Base-by-base conservation (phyloP, 2,113 vertebrate species). In the Trochalopteron elliotii region DNA sequence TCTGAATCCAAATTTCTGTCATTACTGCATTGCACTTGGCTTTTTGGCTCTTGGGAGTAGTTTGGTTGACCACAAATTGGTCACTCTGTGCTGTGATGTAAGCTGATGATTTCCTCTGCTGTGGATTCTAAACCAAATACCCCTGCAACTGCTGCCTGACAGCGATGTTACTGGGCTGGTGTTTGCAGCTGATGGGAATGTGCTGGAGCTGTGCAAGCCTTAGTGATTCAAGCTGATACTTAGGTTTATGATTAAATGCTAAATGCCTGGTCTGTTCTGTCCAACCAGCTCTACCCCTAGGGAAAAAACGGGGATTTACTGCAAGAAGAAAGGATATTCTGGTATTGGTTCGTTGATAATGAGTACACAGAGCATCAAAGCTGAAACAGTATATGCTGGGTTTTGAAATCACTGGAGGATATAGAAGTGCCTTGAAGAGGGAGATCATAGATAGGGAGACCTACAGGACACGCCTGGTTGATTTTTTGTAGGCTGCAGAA, bases 1-100 rank as follows among this genome's bases (percentile, higher is more conserved):
- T 93, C 49, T 42, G 49, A 84, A 44, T 75, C 64, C 80, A 60
- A 25, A 47, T 93, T 94, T 75, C 80, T 12, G 4, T 59, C 27
- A 7, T 91, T 68, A 33, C 74, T 89, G 21, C 64, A n/a, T 72
- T 60, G 37, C 70, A 10, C 40, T 94, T 72, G 68, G 35, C 40
- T 88, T 95, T 78, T 88, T 5, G 10, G 80, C 88, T 86, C 69
- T 68, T 92, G 92, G 57, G 74, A 91, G 49, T 74, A 55, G 37
- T 85, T 93, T 87, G 83, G 71, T 75, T 95, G 88, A 95, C 96
- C 77, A 84, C 94, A 93, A 84, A 77, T 83, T 85, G 91, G 86
- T 94, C 93, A 87, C 65, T 85, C 76, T 65, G 31, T 83, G 63
- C 78, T 85, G n/a, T 89, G 80, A 86, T 90, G 74, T 71, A 49